Evolutionary conservation across 2,797 vertebrate genomes (phyloP).

Genomic region (Leptodactylus fallax): DNA sequence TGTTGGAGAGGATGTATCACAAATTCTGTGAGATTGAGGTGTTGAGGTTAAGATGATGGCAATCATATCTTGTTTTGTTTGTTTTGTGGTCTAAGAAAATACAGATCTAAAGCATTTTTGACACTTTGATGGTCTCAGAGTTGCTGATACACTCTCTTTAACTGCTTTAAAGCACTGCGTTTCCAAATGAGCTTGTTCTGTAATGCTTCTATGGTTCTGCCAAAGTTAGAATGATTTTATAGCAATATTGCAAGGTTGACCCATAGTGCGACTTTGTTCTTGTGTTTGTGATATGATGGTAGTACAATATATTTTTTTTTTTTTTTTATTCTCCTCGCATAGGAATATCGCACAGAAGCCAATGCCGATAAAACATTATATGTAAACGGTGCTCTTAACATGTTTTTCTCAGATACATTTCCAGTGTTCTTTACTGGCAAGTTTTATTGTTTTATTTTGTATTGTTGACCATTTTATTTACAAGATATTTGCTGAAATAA

Average conservation of each 20-base stretch:
- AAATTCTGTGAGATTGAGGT: neutral
- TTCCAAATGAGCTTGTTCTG: slow-evolving; percentile 26
- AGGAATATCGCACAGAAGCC: slow-evolving; percentile 66
- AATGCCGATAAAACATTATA: slow-evolving; percentile 76
- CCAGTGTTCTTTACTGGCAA: slow-evolving; percentile 80
- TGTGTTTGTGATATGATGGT: slow-evolving; percentile 16
- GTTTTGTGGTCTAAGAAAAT: neutral
- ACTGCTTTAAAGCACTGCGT: slow-evolving; percentile 12
- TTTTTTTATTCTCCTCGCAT: neutral
- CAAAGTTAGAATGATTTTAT: slow-evolving; percentile 54
- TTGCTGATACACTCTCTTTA: neutral
- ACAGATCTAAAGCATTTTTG: neutral
- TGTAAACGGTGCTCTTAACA: slow-evolving; percentile 84
- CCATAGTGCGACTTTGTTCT: neutral
- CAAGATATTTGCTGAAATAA: slow-evolving; percentile 83
- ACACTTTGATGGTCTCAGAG: neutral
- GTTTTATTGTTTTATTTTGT: slow-evolving; percentile 84
- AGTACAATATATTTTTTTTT: neutral
- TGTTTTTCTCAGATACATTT: slow-evolving; percentile 79
- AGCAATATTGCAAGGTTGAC: slow-evolving; percentile 54
- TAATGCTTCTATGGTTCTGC: slow-evolving; percentile 56
- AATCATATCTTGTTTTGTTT: neutral
- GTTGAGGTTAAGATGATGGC: neutral
- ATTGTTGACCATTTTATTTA: slow-evolving; percentile 83
- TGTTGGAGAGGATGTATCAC: neutral